Evolutionary conservation across 2,797 vertebrate genomes (phyloP).

Genomic region (Bovichtus variegatus): DNA sequence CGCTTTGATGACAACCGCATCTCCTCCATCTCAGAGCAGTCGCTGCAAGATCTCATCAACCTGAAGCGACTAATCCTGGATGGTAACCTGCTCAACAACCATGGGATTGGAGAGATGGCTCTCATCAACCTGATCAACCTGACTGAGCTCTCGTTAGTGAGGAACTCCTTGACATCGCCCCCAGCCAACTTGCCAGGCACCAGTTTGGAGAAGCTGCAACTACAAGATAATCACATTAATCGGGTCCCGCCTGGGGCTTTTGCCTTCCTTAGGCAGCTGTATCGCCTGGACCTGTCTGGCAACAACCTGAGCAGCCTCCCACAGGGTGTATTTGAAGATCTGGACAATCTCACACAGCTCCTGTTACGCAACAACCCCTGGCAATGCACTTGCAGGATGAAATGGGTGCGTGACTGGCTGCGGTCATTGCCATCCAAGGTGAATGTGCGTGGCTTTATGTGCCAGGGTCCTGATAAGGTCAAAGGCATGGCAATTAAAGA

Average conservation of each 20-base stretch:
- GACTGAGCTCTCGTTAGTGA: conserved; percentile 96
- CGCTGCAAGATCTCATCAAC: conserved; percentile 98
- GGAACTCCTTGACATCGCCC: conserved; percentile 95
- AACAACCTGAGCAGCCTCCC: conserved; percentile 98
- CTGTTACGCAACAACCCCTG: conserved; percentile 98
- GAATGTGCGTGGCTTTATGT: conserved; percentile 99
- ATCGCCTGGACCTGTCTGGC: conserved; percentile 97
- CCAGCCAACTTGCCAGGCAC: conserved; percentile 95
- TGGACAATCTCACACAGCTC: conserved; percentile 99
- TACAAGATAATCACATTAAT: conserved; percentile 99
- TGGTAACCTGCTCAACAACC: conserved; percentile 98
- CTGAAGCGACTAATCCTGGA: conserved; percentile 97
- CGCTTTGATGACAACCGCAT: conserved; percentile 99
- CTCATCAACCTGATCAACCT: conserved; percentile 96
- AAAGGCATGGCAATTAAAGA: conserved; percentile 99
- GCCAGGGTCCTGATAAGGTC: conserved; percentile 98
- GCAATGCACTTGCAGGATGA: conserved; percentile 98
- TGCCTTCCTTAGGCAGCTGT: conserved; percentile 95
- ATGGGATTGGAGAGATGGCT: conserved; percentile 95
- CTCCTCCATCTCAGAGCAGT: conserved; percentile 96
- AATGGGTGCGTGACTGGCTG: conserved; percentile 99
- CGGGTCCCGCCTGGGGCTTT: conserved; percentile 94
- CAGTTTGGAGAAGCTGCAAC: conserved; percentile 95
- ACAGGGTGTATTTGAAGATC: conserved; percentile 96
- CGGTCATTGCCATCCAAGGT: conserved; percentile 93